Base-by-base conservation (phyloP, 2,888 invertebrate species). In the Spilosoma lubricipeda region DNA sequence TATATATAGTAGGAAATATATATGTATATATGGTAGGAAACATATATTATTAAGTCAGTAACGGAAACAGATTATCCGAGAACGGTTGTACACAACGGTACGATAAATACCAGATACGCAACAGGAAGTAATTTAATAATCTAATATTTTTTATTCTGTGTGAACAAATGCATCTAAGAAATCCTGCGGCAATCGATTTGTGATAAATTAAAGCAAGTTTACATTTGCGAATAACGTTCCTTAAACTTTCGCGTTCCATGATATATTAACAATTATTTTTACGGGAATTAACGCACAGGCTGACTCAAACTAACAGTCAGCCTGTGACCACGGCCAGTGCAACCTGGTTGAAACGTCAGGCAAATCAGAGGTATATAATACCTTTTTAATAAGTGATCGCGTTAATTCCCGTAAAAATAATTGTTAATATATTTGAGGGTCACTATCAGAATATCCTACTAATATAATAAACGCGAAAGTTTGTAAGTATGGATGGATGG, bases 1-100 rank as follows among this genome's bases (percentile, higher is more conserved):
- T n/a, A 70, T 72, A 79, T 77, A 71, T 72, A 70, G 63, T 75
- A 82, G 83, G 81, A 83, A 76, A 83, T 68, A 76, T 78, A 48
- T 48, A 20, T 48, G n/a, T n/a, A 70, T 72, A 79, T 77, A 71
- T 72, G 72, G 63, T 75, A 82, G 83, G 81, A 83, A 76, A 83
- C 70, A 76, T 78, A 48, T 48, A 20, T 48, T 48, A 48, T 48
- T 48, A 74, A 77, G 73, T 45, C 27, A 39, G 64, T 72, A 67
- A 74, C 76, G 74, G 77, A 83, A 63, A 45, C 67, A 36, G 63
- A 70, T 27, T 30, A 77, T 81, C 77, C 74, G 67, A 81, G 77
- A 73, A 52, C 67, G 36, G 75, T 78, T 80, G 64, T 30, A 30
- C 74, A 67, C 64, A 81, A 76, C 72, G 67, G 74, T 74, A 68